Percentiles rank a stretch among this genome's conserved stretches.
Evolutionary conservation across 2,888 invertebrate genomes (phyloP).

Genomic region (Cyrtodaria siliqua): DNA sequence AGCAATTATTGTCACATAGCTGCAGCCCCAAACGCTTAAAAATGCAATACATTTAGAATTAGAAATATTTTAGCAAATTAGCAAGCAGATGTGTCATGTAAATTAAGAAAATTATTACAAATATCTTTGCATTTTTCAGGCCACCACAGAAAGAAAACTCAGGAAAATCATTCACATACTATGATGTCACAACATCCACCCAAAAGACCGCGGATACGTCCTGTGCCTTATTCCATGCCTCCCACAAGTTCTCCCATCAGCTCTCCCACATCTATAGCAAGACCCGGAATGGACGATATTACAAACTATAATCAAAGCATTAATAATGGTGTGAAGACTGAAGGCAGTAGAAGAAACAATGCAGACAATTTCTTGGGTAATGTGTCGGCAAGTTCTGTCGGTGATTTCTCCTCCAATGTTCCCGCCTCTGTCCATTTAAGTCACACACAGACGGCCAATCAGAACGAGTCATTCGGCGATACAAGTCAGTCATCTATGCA

Average conservation of each 20-base stretch:
- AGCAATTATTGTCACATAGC: too few relatives aligned
- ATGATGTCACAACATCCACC: background rate
- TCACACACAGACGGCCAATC: constrained; percentile 30
- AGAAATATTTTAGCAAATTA: too few relatives aligned
- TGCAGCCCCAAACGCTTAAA: too few relatives aligned
- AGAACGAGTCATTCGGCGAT: constrained; percentile 12
- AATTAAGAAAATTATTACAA: background rate
- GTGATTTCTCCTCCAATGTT: background rate
- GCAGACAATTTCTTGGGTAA: constrained; percentile 29
- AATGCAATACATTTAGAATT: too few relatives aligned
- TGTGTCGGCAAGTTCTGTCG: constrained; percentile 4
- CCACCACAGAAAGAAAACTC: constrained; percentile 6
- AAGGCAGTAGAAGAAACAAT: constrained; percentile 9
- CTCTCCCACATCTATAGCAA: background rate
- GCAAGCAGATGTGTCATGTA: background rate
- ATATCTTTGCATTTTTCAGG: constrained; percentile 4
- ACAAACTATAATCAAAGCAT: too few relatives aligned
- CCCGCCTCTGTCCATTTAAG: background rate
- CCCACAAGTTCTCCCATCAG: background rate
- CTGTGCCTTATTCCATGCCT: constrained; percentile 7
- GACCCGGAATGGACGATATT: background rate
- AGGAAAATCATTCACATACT: background rate
- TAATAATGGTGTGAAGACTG: constrained; percentile 6
- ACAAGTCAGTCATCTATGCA: constrained; percentile 20
- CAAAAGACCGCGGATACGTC: constrained; percentile 10